Conservation (phyloP, 35 echinoderm and acorn worm genomes). For the Amphiura filiformis region DNA sequence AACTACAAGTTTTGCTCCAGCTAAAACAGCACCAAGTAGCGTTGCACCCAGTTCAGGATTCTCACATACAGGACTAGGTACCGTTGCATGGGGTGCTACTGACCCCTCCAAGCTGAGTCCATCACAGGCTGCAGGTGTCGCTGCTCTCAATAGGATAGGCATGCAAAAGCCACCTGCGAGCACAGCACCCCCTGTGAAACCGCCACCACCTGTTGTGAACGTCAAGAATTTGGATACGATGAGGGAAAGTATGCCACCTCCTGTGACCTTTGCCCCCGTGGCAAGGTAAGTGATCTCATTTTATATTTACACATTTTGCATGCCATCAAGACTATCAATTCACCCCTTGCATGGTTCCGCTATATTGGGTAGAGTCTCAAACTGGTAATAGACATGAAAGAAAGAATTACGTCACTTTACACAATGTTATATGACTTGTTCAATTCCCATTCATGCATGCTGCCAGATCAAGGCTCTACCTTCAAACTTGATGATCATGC, state of each 20-base stretch:
- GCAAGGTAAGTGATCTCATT: no score
- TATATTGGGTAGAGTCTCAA: no score
- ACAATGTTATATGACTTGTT: no score
- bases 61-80: conserved; percentile 59
- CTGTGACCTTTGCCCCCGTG: conserved; percentile 85
- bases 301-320: no score
- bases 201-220: conserved; percentile 86
- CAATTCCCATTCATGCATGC: no score
- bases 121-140: background rate
- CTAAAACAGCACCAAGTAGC: conserved; percentile 38
- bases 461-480: no score
- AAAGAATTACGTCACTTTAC: no score
- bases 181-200: conserved; percentile 19
- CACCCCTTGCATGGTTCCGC: no score
- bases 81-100: conserved; percentile 62
- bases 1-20: background rate
- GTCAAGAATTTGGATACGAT: conserved; percentile 80
- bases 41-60: background rate
- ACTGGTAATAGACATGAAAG: no score
- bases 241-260: conserved; percentile 78
- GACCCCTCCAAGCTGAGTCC: conserved; percentile 36
- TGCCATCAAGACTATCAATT: no score
- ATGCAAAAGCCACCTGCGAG: background rate
- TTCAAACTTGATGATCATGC: no score
- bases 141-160: background rate